Evolutionary conservation across 2,113 vertebrate genomes (phyloP).

Genomic region (Phyllopteryx taeniolatus): DNA sequence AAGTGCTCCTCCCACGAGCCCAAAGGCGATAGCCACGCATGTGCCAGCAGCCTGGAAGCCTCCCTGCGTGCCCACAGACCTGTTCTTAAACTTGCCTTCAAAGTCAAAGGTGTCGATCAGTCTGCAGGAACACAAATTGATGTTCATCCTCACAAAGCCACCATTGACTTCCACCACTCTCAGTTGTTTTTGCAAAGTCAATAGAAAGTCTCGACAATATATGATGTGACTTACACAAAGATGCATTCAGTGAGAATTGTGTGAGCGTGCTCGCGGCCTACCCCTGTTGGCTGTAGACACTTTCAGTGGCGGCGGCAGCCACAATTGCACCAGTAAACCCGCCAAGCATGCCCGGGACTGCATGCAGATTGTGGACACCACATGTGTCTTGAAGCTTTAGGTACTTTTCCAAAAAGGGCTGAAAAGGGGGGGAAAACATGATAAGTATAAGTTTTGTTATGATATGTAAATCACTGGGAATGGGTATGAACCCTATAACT

Average conservation of each 20-base stretch:
- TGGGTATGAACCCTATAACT: no score
- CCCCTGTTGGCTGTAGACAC: slow-evolving; percentile 79
- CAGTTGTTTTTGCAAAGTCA: no score
- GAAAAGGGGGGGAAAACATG: neutral
- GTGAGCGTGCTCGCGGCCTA: slow-evolving; percentile 51
- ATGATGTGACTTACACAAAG: neutral
- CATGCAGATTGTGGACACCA: slow-evolving; percentile 92
- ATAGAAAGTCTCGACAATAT: neutral
- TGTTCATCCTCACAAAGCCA: neutral
- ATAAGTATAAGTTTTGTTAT: neutral
- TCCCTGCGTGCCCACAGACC: slow-evolving; percentile 74
- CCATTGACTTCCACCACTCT: neutral
- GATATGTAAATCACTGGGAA: neutral
- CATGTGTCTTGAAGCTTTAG: slow-evolving; percentile 92
- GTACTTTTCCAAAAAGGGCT: slow-evolving; percentile 86
- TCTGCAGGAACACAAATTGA: slow-evolving; percentile 60
- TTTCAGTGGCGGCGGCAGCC: slow-evolving; percentile 73
- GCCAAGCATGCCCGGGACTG: slow-evolving; percentile 86
- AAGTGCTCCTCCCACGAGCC: slow-evolving; percentile 80
- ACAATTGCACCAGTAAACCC: slow-evolving; percentile 87
- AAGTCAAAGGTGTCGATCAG: slow-evolving; percentile 74
- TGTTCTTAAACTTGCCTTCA: slow-evolving; percentile 16
- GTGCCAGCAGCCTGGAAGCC: slow-evolving; percentile 85
- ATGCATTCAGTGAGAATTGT: neutral
- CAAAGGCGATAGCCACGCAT: slow-evolving; percentile 83